Conservation (phyloP, 2,888 invertebrate species). For the Cataglyphis livida region DNA sequence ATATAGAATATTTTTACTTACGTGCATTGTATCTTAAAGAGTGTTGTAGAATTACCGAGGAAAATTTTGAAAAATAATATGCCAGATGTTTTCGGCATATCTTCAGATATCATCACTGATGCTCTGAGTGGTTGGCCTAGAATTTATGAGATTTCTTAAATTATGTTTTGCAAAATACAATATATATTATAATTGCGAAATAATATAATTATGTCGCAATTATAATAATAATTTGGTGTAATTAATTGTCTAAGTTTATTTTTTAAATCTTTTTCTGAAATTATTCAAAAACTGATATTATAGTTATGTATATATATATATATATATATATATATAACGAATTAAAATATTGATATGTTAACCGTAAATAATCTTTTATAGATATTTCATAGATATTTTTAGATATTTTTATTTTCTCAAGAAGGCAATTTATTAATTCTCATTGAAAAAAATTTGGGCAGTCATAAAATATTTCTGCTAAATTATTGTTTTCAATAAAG, state of each 20-base stretch:
- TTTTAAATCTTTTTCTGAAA: not conserved
- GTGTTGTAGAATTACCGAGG: slow-evolving; percentile 83
- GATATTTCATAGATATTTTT: not conserved
- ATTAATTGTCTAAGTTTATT: not conserved
- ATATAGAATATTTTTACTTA: slow-evolving; percentile 78
- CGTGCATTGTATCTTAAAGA: slow-evolving; percentile 86
- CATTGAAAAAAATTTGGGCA: not conserved
- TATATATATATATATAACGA: not conserved
- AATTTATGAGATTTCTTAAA: slow-evolving; percentile 42
- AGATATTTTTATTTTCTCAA: not conserved
- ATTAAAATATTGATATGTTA: not conserved
- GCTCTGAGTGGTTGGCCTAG: slow-evolving; percentile 87
- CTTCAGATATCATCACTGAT: slow-evolving; percentile 85
- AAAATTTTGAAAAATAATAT: slow-evolving; percentile 85
- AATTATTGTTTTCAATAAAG: not conserved
- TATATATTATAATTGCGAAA: too few species aligned
- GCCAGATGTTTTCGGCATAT: slow-evolving; percentile 85
- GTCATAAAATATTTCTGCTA: not conserved
- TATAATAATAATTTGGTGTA: not conserved
- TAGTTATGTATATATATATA: not conserved
- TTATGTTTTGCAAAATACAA: not conserved
- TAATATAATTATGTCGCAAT: not conserved
- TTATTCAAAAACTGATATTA: not conserved
- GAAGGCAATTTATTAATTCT: not conserved
- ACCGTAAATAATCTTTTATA: not conserved